A percentile compares a stretch with the other conserved stretches of the same genome.
phyloP scores from a whole-genome alignment of 2,113 vertebrate species.

The Todiramphus chloris region DNA sequence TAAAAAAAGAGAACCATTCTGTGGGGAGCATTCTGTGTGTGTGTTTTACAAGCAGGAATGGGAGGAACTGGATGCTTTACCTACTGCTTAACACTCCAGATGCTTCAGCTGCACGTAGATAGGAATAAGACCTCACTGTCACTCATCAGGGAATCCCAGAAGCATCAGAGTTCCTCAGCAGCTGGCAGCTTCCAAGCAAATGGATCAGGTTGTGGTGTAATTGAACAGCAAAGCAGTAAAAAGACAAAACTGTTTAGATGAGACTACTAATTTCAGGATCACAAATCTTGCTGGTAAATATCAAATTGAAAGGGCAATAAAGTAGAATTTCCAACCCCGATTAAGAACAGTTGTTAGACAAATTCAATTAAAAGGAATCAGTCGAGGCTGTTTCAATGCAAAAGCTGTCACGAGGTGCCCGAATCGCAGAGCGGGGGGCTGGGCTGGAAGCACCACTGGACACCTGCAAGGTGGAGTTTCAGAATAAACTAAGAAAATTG shows the following conservation, averaged over 20 bases:
- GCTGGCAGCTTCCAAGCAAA: slow-evolving; percentile 26
- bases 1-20: background rate
- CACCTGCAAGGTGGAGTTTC: background rate
- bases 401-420: background rate
- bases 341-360: background rate
- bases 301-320: background rate
- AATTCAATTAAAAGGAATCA: background rate
- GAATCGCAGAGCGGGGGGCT: background rate
- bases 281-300: slow-evolving; percentile 34
- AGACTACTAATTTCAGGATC: slow-evolving; percentile 39
- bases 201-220: background rate
- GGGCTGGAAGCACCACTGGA: background rate
- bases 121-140: background rate
- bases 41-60: background rate
- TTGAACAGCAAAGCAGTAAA: slow-evolving; percentile 39
- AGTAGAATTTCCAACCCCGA: slow-evolving; percentile 9
- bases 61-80: background rate
- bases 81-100: slow-evolving; percentile 32
- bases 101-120: background rate
- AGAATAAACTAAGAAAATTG: background rate
- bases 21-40: background rate
- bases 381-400: background rate
- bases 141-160: slow-evolving; percentile 28
- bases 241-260: slow-evolving; percentile 1
- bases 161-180: slow-evolving; percentile 14